These are phyloP conservation scores for Psilopsiagon aymara DNA, from an alignment of 2,113 vertebrate genomes.

Conservation along the genomic window DNA sequence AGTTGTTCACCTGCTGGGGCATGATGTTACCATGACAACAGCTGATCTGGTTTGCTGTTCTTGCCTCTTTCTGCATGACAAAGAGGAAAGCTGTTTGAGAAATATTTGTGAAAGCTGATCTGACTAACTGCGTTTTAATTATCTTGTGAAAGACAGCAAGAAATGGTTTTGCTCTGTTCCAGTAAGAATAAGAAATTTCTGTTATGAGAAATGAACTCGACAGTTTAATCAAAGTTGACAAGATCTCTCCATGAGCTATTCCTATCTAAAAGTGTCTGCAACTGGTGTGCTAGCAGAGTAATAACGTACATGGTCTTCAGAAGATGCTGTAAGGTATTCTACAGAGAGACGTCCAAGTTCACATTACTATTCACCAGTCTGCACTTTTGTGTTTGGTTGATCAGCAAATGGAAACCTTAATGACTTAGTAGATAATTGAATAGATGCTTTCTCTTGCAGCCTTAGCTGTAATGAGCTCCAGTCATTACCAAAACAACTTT, in stretches of 20 bases:
- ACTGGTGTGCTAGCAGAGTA: background rate
- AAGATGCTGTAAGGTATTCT: background rate
- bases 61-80: background rate
- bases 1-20: slow-evolving; percentile 56
- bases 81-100: background rate
- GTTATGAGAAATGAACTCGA: background rate
- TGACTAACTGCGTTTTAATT: background rate
- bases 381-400: background rate
- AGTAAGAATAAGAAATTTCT: background rate
- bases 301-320: background rate
- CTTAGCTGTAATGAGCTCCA: background rate
- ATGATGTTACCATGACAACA: slow-evolving; percentile 31
- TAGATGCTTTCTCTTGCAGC: background rate
- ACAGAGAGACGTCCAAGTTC: background rate
- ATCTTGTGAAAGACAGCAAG: background rate
- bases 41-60: background rate
- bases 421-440: background rate
- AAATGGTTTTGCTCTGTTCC: background rate
- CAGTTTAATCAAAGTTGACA: background rate
- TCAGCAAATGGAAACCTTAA: background rate
- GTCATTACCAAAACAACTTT: background rate
- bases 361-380: background rate
- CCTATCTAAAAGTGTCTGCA: background rate
- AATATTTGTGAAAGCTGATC: background rate
- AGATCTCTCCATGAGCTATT: background rate